Evolutionary conservation across 37 sponge, comb jelly and placozoan species (phyloP).

Genomic region (Axinella damicornis): DNA sequence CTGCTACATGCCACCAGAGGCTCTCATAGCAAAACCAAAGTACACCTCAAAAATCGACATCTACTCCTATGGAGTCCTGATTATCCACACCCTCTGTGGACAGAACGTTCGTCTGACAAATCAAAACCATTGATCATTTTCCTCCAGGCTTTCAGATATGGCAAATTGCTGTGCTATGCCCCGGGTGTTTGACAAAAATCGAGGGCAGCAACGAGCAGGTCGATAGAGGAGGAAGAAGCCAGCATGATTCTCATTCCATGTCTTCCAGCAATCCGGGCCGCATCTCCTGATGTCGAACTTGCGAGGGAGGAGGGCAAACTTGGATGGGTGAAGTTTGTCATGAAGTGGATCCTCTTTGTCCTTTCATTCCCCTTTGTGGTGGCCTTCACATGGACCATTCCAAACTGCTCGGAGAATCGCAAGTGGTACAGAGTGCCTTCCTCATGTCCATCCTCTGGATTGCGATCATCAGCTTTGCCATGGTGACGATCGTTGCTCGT

Average conservation of each 20-base stretch:
- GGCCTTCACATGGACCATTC: constrained; percentile 88
- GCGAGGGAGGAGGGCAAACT: constrained; percentile 36
- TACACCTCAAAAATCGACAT: constrained; percentile 21
- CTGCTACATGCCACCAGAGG: no score
- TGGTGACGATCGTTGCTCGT: constrained; percentile 78
- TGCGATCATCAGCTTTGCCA: constrained; percentile 74
- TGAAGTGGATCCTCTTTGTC: constrained; percentile 75
- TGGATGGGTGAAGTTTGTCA: constrained; percentile 42
- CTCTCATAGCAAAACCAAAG: not conserved
- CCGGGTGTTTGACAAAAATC: no score
- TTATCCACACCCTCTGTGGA: constrained; percentile 40
- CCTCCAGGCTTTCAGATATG: no score
- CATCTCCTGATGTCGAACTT: constrained; percentile 40
- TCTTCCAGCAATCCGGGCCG: constrained; percentile 62
- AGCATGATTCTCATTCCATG: constrained; percentile 41
- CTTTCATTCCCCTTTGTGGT: constrained; percentile 81
- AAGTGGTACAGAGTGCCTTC: constrained; percentile 81
- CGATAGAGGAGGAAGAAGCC: constrained; percentile 46
- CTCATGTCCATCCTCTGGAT: constrained; percentile 85
- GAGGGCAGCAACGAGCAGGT: no score
- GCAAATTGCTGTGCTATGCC: no score
- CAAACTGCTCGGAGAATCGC: constrained; percentile 69
- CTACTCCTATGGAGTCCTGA: constrained; percentile 50
- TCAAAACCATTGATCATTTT: no score
- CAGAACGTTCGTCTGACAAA: no score